Conservation (phyloP, 37 sponge, comb jelly and placozoan species). For the Petrosia ficiformis region DNA sequence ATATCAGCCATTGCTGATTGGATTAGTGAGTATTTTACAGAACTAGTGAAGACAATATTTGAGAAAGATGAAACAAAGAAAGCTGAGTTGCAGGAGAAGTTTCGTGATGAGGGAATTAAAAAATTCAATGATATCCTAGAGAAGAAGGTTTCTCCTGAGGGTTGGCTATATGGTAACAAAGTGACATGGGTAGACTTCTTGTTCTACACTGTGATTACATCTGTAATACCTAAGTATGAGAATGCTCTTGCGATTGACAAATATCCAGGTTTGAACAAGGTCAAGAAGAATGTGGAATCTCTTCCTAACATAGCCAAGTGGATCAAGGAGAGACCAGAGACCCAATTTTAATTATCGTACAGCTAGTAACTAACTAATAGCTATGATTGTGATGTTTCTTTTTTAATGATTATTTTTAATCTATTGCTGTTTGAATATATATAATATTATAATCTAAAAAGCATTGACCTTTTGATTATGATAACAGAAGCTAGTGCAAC, state of each 20-base stretch:
- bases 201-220: neutral
- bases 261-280: conserved; percentile 32
- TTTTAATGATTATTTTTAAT: too few relatives aligned
- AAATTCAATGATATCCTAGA: conserved; percentile 12
- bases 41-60: conserved; percentile 8
- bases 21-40: conserved; percentile 9
- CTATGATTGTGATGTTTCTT: too few relatives aligned
- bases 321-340: conserved; percentile 48
- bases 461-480: too few relatives aligned
- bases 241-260: conserved; percentile 5
- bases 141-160: conserved; percentile 6
- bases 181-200: conserved; percentile 38
- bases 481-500: too few relatives aligned
- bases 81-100: conserved; percentile 10
- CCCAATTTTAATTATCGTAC: conserved; percentile 30
- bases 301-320: conserved; percentile 59
- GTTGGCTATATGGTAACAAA: neutral
- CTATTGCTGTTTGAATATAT: too few relatives aligned
- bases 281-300: conserved; percentile 17
- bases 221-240: neutral
- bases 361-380: too few relatives aligned
- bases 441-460: too few relatives aligned
- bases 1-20: conserved; percentile 34
- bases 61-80: conserved; percentile 57
- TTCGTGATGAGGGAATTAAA: conserved; percentile 13